phyloP scores from a whole-genome alignment of 2,888 invertebrate genomes.

The Dasypogon diadema region DNA sequence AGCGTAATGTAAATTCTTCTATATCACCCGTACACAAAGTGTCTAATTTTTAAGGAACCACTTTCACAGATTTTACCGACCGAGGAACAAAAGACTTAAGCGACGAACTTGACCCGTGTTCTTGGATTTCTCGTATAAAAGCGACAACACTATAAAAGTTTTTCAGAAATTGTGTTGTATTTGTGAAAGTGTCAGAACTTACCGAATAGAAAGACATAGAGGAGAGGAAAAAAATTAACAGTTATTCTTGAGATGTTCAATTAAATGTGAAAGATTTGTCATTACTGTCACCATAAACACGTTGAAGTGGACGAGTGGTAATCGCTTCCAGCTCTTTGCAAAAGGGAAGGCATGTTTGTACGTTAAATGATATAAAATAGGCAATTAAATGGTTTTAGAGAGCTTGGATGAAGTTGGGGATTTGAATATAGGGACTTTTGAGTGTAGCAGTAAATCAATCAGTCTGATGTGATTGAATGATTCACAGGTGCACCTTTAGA shows the following conservation, averaged over 20 bases:
- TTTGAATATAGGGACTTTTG: too few relatives aligned
- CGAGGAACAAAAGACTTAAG: slow-evolving; percentile 31
- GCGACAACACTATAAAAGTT: slow-evolving; percentile 32
- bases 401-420: too few relatives aligned
- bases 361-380: too few relatives aligned
- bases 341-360: not conserved
- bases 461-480: too few relatives aligned
- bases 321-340: not conserved
- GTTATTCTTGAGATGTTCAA: slow-evolving; percentile 32
- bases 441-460: too few relatives aligned
- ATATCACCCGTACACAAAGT: too few relatives aligned
- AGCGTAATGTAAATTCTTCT: too few relatives aligned
- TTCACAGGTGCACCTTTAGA: too few relatives aligned
- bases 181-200: slow-evolving; percentile 13
- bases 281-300: slow-evolving; percentile 3
- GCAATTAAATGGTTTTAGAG: too few relatives aligned
- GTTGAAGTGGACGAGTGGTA: not conserved
- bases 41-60: too few relatives aligned
- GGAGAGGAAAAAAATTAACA: slow-evolving; percentile 36
- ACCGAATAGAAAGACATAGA: not conserved
- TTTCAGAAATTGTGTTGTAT: not conserved
- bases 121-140: not conserved
- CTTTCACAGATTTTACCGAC: too few relatives aligned
- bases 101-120: slow-evolving; percentile 18
- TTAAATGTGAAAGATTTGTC: slow-evolving; percentile 28